Base-by-base conservation (phyloP, 1,140 invertebrate species). In the Scaptomyza montana region DNA sequence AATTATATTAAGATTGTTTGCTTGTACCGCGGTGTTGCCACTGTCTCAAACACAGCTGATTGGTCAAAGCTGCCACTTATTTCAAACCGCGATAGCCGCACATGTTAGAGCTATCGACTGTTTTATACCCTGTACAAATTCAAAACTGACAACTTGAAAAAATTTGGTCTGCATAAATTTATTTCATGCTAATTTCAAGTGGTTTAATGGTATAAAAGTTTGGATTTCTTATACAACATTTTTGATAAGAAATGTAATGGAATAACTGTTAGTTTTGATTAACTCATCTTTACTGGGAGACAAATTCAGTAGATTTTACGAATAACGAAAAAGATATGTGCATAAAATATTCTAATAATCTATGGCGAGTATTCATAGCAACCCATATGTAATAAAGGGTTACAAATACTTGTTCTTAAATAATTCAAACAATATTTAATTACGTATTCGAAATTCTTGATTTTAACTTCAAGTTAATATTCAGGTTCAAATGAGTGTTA, bases 11-110 rank as follows among this genome's bases (percentile, higher is more conserved):
- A 66, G 25, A 2, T 36, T 45, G 36, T 61, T 73, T 30, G 43
- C 41, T 55, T 61, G 21, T 21, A 5, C 28, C 4, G 56, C 43
- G 25, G 56, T 25, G 50, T n/a, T 73, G 56, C 70, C 70, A 50
- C 50, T 55, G 12, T 51, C 5, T 0, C 30, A 28, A 0, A 5
- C 16, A 19, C 70, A 73, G 70, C 70, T 68, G 70, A 28, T 60
- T 55, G 9, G n/a, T 2, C 50, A 43, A 56, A 12, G 70, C 3
- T 73, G 70, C 70, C 70, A 73, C 63, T 19, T 49, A 6, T 43
- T 43, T 10, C 3, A 1, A 41, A 41, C 4, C 3, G 39, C 39
- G 12, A 41, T 5, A 12, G 12, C 3, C 1, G 12, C 12, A n/a
- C 12, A 43, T 5, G 39, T 12, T n/a, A 12, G 3, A 41, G 12